A percentile compares a stretch with the other conserved stretches of the same genome.
phyloP scores from a whole-genome alignment of 37 sponge, comb jelly and placozoan species.

The Dysidea cf. avara region DNA sequence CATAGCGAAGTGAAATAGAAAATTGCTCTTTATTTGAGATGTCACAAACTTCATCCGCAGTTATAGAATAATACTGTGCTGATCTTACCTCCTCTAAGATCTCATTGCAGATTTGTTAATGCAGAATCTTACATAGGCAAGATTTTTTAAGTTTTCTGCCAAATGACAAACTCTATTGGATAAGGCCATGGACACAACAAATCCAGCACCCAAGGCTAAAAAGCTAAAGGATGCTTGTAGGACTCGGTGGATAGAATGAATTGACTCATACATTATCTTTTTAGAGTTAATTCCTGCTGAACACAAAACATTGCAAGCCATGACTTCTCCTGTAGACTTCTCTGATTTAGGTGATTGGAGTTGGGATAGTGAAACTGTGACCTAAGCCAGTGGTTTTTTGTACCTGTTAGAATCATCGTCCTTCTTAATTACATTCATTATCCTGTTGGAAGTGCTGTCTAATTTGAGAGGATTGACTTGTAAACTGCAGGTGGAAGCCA shows the following conservation, averaged over 20 bases:
- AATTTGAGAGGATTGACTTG: conserved; percentile 21
- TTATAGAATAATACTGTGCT: too few species aligned
- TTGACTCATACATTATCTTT: conserved; percentile 44
- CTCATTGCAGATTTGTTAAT: too few species aligned
- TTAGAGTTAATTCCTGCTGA: conserved; percentile 49
- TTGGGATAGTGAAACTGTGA: conserved; percentile 61
- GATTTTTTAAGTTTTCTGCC: conserved; percentile 46
- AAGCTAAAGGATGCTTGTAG: conserved; percentile 57
- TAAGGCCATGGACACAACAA: conserved; percentile 10
- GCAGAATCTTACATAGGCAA: conserved; percentile 36
- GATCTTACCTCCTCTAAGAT: too few species aligned
- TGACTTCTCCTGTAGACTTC: conserved; percentile 32
- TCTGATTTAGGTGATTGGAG: conserved; percentile 39
- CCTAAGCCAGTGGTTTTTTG: conserved; percentile 59
- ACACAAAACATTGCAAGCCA: conserved; percentile 23
- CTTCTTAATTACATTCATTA: conserved; percentile 43
- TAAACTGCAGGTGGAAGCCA: conserved; percentile 55
- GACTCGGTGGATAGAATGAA: conserved; percentile 48
- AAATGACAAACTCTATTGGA: conserved; percentile 46
- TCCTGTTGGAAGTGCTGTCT: conserved; percentile 29
- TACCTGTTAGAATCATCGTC: conserved; percentile 33
- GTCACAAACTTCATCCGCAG: conserved; percentile 55
- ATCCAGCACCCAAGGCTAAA: conserved; percentile 6
- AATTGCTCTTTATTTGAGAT: conserved; percentile 43
- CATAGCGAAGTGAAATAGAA: conserved; percentile 42